Evolutionary conservation across 2,888 invertebrate species (phyloP).

Genomic region (Himalopsyche tibetana): DNA sequence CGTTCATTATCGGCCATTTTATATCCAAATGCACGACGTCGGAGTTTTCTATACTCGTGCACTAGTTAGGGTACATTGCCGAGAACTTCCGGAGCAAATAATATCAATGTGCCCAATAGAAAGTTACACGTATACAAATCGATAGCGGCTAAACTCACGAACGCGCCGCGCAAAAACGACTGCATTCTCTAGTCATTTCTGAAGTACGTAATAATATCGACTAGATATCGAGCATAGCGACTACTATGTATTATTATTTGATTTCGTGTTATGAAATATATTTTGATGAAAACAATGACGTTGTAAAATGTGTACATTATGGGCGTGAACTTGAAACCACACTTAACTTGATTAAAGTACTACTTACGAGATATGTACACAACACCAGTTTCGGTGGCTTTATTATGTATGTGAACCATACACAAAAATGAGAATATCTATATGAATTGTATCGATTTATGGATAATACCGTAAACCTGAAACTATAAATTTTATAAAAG

Average conservation of each 20-base stretch:
- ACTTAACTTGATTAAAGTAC: too few species aligned
- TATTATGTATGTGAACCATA: too few species aligned
- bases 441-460: too few species aligned
- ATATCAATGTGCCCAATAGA: slow-evolving; percentile 7
- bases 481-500: too few species aligned
- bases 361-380: too few species aligned
- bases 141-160: not conserved
- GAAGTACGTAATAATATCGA: not conserved
- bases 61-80: slow-evolving; percentile 27
- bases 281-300: not conserved
- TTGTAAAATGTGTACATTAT: too few species aligned
- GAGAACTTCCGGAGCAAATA: slow-evolving; percentile 30
- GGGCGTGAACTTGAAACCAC: too few species aligned
- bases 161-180: slow-evolving; percentile 16
- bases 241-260: not conserved
- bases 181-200: not conserved
- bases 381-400: too few species aligned
- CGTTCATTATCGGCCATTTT: slow-evolving; percentile 33
- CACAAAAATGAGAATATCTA: too few species aligned
- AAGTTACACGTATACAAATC: slow-evolving; percentile 36
- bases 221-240: not conserved
- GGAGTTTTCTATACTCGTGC: slow-evolving; percentile 27
- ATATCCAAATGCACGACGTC: slow-evolving; percentile 13
- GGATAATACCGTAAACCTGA: too few species aligned
- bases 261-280: not conserved